Conservation (phyloP, 92 coral and sea anemone species). For the Montipora capitata region DNA sequence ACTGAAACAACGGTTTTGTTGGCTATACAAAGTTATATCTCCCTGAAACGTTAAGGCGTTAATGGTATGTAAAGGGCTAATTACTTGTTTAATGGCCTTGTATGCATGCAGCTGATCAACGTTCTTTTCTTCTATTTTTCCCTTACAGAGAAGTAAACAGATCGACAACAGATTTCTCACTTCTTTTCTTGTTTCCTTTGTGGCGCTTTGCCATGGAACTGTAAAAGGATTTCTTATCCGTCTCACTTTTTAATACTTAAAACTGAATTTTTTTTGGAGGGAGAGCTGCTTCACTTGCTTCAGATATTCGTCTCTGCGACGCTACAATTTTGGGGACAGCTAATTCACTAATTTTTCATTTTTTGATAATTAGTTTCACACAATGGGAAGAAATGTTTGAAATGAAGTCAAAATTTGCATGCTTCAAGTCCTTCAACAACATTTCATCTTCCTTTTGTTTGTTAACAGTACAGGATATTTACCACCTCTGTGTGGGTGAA, state of each 20-base stretch:
- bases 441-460: constrained; percentile 1
- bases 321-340: constrained; percentile 10
- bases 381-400: constrained; percentile 13
- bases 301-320: background rate
- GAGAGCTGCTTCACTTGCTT: constrained; percentile 4
- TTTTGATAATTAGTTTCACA: background rate
- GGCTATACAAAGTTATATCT: constrained; percentile 11
- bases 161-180: constrained; percentile 12
- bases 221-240: background rate
- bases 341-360: constrained; percentile 1
- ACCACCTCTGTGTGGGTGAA: constrained; percentile 12
- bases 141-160: background rate
- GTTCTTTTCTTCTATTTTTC: background rate
- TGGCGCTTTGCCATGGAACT: constrained; percentile 19
- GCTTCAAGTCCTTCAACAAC: background rate
- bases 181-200: constrained; percentile 11
- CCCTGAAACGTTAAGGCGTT: constrained; percentile 1
- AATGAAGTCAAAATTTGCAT: background rate
- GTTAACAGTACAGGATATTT: constrained; percentile 11
- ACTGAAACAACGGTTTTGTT: constrained; percentile 10
- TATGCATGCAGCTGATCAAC: constrained; percentile 1
- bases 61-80: background rate
- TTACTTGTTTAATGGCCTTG: constrained; percentile 12
- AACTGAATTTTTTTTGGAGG: background rate
- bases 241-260: background rate